Base-by-base conservation (phyloP, 2,888 invertebrate genomes). In the Sialis lutaria region DNA sequence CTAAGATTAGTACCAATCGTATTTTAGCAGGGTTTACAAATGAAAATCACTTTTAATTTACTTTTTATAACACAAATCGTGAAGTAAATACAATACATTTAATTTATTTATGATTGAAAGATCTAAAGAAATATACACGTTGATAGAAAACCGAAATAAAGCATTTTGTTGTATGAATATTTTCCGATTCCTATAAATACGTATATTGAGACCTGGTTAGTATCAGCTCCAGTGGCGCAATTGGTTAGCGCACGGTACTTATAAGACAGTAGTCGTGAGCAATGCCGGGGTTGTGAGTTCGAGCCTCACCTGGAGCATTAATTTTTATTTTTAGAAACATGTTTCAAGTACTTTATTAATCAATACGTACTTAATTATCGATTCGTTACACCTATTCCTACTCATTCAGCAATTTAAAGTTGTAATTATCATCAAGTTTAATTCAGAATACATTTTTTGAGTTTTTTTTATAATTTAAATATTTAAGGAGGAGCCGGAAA, bases 211-310 rank as follows among this genome's bases (percentile, higher is more conserved):
- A 4, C 47, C 50, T 45, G 32, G 31, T 47, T 31, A 4, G 37
- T 30, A 45, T 40, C 12, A 31, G 44, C 89, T 86, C 90, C 88
- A 89, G 92, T 93, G 92, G 92, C 92, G 91, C 92, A 93, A 92
- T 92, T 88, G 92, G 92, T 91, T 92, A 93, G 92, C 91, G 92
- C 92, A 91, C 92, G 91, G 92, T 93, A 92, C 92, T 93, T 93
- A 92, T 92, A 88, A 79, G 83, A 79, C 90, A 92, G 91, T 91
- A 74, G 78, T 45, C 40, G 81, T 87, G 87, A 90, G 92, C 84
- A 65, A 92, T 92, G 91, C 90, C 90, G 90, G 89, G 90, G 91
- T 90, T 90, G 90, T 86, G 90, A 91, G 91, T 91, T 92, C 91
- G 91, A 92, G 88, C 91, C 92, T 91, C 91, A 90, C 89, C 89